These are phyloP conservation scores for Abrostola tripartita DNA, from an alignment of 2,888 invertebrate genomes.

Conservation along the genomic window DNA sequence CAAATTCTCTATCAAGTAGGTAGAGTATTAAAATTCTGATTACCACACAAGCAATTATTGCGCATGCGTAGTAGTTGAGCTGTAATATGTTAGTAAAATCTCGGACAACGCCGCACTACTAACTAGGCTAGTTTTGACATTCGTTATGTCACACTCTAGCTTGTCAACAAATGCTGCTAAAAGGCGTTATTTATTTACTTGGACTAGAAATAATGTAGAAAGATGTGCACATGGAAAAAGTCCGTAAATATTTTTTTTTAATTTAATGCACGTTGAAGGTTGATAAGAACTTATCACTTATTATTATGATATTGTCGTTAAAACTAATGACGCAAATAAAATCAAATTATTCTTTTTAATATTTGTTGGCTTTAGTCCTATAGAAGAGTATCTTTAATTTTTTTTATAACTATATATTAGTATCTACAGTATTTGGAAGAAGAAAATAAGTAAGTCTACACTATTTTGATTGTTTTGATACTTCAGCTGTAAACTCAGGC, in stretches of 20 bases:
- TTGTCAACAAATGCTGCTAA: slow-evolving; percentile 31
- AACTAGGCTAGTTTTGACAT: slow-evolving; percentile 53
- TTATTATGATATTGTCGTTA: no score
- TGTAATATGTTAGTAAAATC: slow-evolving; percentile 39
- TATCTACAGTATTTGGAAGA: no score
- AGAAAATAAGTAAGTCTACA: no score
- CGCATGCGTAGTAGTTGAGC: slow-evolving; percentile 18
- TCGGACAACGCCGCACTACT: slow-evolving; percentile 19
- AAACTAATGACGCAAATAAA: no score
- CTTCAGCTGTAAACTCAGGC: no score
- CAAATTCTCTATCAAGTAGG: slow-evolving; percentile 24
- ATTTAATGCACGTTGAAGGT: background rate
- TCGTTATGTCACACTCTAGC: slow-evolving; percentile 41
- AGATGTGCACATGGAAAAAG: background rate
- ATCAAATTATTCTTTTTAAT: no score
- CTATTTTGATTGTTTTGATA: no score
- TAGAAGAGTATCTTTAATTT: no score
- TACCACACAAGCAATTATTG: slow-evolving; percentile 45
- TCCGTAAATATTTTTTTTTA: background rate
- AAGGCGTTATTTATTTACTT: slow-evolving; percentile 11
- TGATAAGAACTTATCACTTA: no score
- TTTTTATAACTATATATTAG: no score
- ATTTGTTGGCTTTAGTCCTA: no score
- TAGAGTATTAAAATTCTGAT: slow-evolving; percentile 37
- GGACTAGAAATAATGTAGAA: background rate